phyloP scores from a whole-genome alignment of 1,140 invertebrate genomes.

The Drosophila miranda region DNA sequence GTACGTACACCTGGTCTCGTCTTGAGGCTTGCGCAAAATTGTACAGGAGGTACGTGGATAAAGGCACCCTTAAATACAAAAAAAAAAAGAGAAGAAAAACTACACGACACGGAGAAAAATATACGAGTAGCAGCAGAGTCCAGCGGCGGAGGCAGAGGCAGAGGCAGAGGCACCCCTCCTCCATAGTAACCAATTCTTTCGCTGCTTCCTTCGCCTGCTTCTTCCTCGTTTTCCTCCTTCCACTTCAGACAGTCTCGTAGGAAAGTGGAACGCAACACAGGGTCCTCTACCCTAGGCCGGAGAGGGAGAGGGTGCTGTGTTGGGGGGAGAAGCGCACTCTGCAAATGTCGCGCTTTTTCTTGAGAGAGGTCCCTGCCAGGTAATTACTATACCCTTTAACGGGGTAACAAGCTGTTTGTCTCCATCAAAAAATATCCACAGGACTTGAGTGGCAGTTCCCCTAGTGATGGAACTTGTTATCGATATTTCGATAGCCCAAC shows the following conservation, averaged over 20 bases:
- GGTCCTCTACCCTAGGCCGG: constrained; percentile 6
- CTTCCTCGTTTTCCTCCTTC: constrained; percentile 3
- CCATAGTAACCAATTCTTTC: constrained; percentile 15
- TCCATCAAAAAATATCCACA: too few relatives aligned
- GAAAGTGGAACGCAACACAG: constrained; percentile 61
- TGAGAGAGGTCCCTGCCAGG: constrained; percentile 17
- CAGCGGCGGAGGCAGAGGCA: not conserved
- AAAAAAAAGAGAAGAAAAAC: constrained; percentile 11
- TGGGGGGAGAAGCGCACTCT: constrained; percentile 12
- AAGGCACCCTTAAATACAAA: constrained; percentile 66
- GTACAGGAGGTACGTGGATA: constrained; percentile 32
- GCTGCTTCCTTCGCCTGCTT: not conserved
- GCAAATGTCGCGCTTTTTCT: constrained; percentile 51
- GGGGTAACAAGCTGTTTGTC: not conserved
- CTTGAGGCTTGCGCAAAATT: constrained; percentile 56
- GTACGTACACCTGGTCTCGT: constrained; percentile 49
- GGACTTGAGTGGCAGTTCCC: too few relatives aligned
- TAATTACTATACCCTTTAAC: constrained; percentile 16
- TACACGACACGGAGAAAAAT: too few relatives aligned
- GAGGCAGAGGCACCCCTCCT: constrained; percentile 44
- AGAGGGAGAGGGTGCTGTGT: not conserved
- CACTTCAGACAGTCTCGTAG: constrained; percentile 59
- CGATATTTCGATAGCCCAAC: too few relatives aligned
- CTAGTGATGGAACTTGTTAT: too few relatives aligned
- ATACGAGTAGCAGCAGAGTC: constrained; percentile 35